Evolutionary conservation across 2,888 invertebrate genomes (phyloP).

Genomic region (Netelia virgata): DNA sequence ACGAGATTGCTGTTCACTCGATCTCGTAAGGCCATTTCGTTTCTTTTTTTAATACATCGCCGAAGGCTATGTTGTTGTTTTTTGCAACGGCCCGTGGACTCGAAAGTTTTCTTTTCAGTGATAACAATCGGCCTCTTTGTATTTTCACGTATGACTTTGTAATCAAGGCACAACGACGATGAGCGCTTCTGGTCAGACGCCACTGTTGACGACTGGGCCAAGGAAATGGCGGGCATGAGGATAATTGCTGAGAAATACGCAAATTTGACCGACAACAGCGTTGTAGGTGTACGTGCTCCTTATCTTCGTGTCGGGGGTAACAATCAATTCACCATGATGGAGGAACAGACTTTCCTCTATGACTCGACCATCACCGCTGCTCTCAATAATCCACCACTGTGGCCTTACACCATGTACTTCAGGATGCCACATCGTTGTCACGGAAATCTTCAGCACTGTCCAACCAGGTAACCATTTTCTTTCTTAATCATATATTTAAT

Average conservation of each 20-base stretch:
- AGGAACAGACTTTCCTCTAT: conserved; percentile 97
- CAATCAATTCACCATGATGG: conserved; percentile 99
- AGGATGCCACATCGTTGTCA: conserved; percentile 97
- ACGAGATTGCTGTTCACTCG: conserved; percentile 97
- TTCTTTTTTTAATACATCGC: not conserved
- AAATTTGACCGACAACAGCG: conserved; percentile 95
- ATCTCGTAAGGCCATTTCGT: conserved; percentile 91
- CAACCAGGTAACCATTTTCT: conserved; percentile 87
- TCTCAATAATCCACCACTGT: conserved; percentile 95
- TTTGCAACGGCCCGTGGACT: not conserved
- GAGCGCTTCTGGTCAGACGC: conserved; percentile 97
- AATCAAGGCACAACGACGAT: conserved; percentile 93
- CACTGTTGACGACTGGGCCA: conserved; percentile 96
- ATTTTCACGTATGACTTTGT: conserved; percentile 16
- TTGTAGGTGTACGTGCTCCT: conserved; percentile 96
- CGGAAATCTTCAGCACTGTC: conserved; percentile 96
- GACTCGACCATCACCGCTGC: conserved; percentile 98
- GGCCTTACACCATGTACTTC: conserved; percentile 99
- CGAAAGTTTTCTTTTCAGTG: conserved; percentile 5
- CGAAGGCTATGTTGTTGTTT: not conserved
- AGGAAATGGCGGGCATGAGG: conserved; percentile 97
- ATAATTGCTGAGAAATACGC: conserved; percentile 96
- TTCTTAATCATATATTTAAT: no score
- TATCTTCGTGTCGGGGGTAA: conserved; percentile 97
- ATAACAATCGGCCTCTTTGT: no score